These are phyloP conservation scores for Daphoenositta chrysoptera DNA, from an alignment of 2,113 vertebrate genomes.

Conservation along the genomic window DNA sequence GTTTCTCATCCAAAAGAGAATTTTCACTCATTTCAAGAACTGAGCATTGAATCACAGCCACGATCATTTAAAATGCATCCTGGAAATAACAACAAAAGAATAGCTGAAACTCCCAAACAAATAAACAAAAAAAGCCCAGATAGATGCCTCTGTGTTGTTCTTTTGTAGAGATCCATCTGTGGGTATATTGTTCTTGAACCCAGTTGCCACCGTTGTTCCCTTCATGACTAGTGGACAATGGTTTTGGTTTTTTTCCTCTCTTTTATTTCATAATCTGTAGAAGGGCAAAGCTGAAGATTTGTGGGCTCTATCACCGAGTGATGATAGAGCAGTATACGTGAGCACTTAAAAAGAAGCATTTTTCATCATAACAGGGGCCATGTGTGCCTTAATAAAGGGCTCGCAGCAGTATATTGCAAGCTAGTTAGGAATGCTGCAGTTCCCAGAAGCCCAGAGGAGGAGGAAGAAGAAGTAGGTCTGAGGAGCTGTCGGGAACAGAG, in stretches of 20 bases:
- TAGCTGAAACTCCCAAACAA: background rate
- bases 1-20: background rate
- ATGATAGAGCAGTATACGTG: conserved; percentile 57
- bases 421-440: conserved; percentile 12
- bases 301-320: conserved; percentile 42
- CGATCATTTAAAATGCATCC: background rate
- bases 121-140: background rate
- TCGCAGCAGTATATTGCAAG: conserved; percentile 28
- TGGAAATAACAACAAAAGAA: background rate
- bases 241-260: background rate
- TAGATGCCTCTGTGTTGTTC: background rate
- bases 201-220: background rate
- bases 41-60: background rate
- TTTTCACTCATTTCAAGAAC: background rate
- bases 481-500: conserved; percentile 33
- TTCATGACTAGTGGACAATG: background rate
- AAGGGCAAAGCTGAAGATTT: conserved; percentile 57
- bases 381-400: conserved; percentile 56
- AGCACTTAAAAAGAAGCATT: conserved; percentile 53
- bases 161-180: background rate
- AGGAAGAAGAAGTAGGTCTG: background rate
- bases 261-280: conserved; percentile 42
- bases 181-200: background rate
- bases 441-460: conserved; percentile 46
- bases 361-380: conserved; percentile 65